Conservation (phyloP, 2,888 invertebrate species). For the Colletes collaris region DNA sequence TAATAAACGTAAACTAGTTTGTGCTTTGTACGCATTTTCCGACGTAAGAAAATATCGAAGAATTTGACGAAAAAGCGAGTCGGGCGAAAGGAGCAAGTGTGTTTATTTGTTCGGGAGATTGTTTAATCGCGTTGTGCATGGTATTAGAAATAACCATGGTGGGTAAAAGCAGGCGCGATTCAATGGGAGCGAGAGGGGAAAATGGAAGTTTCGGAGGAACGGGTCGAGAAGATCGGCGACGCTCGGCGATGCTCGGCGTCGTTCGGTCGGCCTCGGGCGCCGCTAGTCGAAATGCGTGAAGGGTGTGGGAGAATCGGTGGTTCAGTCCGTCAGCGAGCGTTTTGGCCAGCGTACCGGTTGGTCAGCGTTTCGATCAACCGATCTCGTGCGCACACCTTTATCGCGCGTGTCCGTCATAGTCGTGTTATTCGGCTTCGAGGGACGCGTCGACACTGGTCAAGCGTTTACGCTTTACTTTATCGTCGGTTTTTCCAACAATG, state of each 20-base stretch:
- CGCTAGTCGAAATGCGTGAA: slow-evolving; percentile 64
- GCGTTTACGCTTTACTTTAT: no score
- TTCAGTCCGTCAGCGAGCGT: slow-evolving; percentile 74
- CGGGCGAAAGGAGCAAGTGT: neutral
- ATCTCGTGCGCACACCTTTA: slow-evolving; percentile 19
- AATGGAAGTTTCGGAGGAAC: slow-evolving; percentile 56
- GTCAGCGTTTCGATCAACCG: slow-evolving; percentile 26
- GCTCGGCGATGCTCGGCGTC: slow-evolving; percentile 66
- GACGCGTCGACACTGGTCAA: no score
- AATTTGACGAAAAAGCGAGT: slow-evolving; percentile 15
- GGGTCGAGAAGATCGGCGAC: slow-evolving; percentile 56
- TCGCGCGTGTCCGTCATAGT: slow-evolving; percentile 23
- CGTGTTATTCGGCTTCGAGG: no score
- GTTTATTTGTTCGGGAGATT: no score
- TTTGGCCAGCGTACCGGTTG: slow-evolving; percentile 50
- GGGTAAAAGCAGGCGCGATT: no score
- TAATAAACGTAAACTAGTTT: neutral
- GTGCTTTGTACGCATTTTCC: neutral
- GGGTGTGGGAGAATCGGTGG: slow-evolving; percentile 69
- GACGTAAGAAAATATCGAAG: slow-evolving; percentile 1
- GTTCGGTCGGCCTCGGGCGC: slow-evolving; percentile 69
- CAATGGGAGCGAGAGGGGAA: slow-evolving; percentile 28
- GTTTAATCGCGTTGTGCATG: no score
- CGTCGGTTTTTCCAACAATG: no score
- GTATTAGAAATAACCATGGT: no score